These are phyloP conservation scores for Drosophila azteca DNA, from an alignment of 1,140 invertebrate genomes.

Conservation along the genomic window DNA sequence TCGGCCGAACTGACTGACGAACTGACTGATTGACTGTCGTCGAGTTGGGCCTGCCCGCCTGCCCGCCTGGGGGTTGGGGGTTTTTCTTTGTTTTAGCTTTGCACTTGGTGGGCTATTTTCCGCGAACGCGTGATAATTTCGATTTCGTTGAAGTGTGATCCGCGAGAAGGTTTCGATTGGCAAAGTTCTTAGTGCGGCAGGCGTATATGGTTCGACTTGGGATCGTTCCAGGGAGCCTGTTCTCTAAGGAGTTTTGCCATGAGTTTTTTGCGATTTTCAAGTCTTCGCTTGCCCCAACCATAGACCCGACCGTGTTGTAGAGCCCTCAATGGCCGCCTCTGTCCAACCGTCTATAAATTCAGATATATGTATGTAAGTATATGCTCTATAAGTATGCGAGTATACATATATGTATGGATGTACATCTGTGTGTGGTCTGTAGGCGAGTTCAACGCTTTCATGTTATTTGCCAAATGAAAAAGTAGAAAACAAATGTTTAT, in stretches of 20 bases:
- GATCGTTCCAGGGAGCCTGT: neutral
- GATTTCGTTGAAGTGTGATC: constrained; percentile 40
- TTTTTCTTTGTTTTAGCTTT: constrained; percentile 53
- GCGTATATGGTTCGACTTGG: neutral
- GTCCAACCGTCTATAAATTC: constrained; percentile 9
- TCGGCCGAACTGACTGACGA: constrained; percentile 18
- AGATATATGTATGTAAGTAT: neutral
- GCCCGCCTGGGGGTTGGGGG: neutral
- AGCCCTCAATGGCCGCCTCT: constrained; percentile 4
- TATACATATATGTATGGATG: constrained; percentile 30
- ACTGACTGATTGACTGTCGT: no score
- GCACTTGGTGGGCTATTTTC: constrained; percentile 32
- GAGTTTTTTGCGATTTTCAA: no score
- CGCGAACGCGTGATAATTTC: constrained; percentile 49
- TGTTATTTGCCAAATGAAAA: constrained; percentile 80
- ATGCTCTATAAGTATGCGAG: neutral
- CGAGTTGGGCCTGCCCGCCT: neutral
- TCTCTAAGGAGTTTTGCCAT: no score
- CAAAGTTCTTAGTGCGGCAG: neutral
- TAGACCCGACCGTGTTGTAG: neutral
- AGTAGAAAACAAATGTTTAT: constrained; percentile 79
- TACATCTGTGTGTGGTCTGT: constrained; percentile 17
- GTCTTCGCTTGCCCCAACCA: no score
- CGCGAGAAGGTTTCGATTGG: constrained; percentile 27
- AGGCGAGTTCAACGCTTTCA: constrained; percentile 72